Conservation (phyloP, 1,140 invertebrate genomes). For the Sminthurinus signatus region DNA sequence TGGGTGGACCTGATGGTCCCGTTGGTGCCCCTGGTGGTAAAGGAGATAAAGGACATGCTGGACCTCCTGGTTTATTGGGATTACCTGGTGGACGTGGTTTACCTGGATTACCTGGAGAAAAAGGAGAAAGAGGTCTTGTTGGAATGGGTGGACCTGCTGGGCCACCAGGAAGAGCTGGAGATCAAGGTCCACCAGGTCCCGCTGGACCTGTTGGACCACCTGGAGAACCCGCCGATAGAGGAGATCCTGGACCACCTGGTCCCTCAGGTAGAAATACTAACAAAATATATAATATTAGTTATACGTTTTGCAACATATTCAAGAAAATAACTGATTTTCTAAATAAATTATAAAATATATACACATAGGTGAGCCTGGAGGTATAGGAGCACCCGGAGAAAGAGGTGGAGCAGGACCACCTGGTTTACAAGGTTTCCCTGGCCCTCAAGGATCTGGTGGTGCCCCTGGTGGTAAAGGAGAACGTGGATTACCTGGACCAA, state of each 20-base stretch:
- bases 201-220: slow-evolving; percentile 63
- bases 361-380: slow-evolving; percentile 57
- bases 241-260: slow-evolving; percentile 65
- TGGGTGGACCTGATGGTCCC: slow-evolving; percentile 61
- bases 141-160: slow-evolving; percentile 61
- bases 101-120: slow-evolving; percentile 54
- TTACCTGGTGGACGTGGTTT: slow-evolving; percentile 63
- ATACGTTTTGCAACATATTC: not conserved
- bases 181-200: slow-evolving; percentile 60
- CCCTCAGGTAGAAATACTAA: slow-evolving; percentile 47
- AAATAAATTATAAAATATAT: too few relatives aligned
- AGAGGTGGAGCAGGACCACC: slow-evolving; percentile 55
- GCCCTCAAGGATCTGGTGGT: slow-evolving; percentile 53
- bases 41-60: slow-evolving; percentile 67
- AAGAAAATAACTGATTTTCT: too few relatives aligned
- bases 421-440: slow-evolving; percentile 48
- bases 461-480: slow-evolving; percentile 66
- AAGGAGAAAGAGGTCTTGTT: slow-evolving; percentile 62
- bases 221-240: slow-evolving; percentile 65
- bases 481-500: slow-evolving; percentile 58
- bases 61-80: slow-evolving; percentile 63
- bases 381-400: slow-evolving; percentile 61
- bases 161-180: slow-evolving; percentile 63
- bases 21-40: slow-evolving; percentile 58
- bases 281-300: not conserved